These are phyloP conservation scores for Sebastes trivittatus DNA, from an alignment of 2,797 vertebrate genomes.

Conservation along the genomic window DNA sequence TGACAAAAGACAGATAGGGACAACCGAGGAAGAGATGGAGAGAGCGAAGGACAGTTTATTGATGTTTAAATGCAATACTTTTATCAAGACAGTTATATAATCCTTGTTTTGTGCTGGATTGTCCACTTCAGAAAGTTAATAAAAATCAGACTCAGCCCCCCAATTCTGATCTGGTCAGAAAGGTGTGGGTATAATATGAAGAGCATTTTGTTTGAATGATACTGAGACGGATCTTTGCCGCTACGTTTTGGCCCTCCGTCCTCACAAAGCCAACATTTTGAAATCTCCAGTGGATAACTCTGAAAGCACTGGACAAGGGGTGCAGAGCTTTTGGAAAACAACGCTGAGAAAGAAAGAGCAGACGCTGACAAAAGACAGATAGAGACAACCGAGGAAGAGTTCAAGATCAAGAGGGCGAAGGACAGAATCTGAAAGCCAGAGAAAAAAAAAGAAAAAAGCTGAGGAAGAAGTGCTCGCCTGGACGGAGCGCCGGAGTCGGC, in stretches of 20 bases:
- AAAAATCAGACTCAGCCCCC: not conserved
- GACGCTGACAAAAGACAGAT: constrained; percentile 31
- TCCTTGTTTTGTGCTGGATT: too few species aligned
- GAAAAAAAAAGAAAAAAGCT: not conserved
- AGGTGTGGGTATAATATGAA: not conserved
- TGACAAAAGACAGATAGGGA: constrained; percentile 42
- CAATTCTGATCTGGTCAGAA: not conserved
- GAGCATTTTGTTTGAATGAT: not conserved
- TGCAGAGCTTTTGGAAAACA: not conserved
- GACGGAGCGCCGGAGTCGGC: constrained; percentile 75
- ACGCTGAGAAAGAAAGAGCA: constrained; percentile 13
- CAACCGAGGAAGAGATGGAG: constrained; percentile 49
- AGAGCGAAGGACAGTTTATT: constrained; percentile 8
- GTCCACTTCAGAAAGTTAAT: not conserved
- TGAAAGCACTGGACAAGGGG: not conserved
- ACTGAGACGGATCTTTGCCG: not conserved
- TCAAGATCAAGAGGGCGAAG: constrained; percentile 42
- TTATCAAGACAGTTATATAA: too few species aligned
- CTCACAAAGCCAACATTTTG: not conserved
- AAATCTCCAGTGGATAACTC: not conserved
- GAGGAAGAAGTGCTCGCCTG: constrained; percentile 53
- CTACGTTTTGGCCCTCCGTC: not conserved
- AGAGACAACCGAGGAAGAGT: constrained; percentile 40
- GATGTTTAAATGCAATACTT: too few species aligned
- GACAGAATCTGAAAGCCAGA: constrained; percentile 25